Base-by-base conservation (phyloP, 2,888 invertebrate species). In the Anagyrus pseudococci region DNA sequence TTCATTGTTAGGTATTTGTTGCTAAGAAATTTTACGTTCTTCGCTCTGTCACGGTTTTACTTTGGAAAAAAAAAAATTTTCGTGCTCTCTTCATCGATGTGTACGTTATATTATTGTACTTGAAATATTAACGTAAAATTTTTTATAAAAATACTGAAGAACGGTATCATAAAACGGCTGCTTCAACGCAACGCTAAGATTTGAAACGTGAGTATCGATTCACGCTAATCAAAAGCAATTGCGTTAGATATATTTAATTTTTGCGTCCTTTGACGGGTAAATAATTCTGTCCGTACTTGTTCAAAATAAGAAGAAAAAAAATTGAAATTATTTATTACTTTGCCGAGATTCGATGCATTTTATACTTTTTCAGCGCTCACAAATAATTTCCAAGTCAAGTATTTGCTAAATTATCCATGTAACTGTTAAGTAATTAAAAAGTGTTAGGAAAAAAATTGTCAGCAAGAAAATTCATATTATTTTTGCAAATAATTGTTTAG, bases 51-150 rank as follows among this genome's bases (percentile, higher is more conserved):
- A 59, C 47, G 33, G 53, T 56, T 23, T 48, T 64, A 59, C 64
- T 43, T 55, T 53, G 20, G 26, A 54, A 54, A 17, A 41, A 52
- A 44, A 55, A 37, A 55, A 8, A 20, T 15, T 43, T 43, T 20
- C 20, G 47, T 68, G 60, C 64, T 71, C 71, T 72, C 68, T 68
- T 74, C 68, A 71, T 72, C 69, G 68, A 64, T 72, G 72, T 72
- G 70, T 68, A 59, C 50, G 52, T 54, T 58, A 55, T 57, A 57
- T 55, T 55, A 61, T 61, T 61, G 57, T 64, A 64, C 58, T 60
- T 58, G 54, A 64, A 25, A 15, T 52, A 50, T 56, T 43, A 54
- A 54, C 37, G 29, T n/a, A 20, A 48, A 48, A 43, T 43, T n/a
- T 17, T 43, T 43, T 43, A 17, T 43, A n/a, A 3, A 43, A 19